A percentile compares a stretch with the other conserved stretches of the same genome.
phyloP scores from a whole-genome alignment of 2,888 invertebrate genomes.

The Polydrusus cervinus region DNA sequence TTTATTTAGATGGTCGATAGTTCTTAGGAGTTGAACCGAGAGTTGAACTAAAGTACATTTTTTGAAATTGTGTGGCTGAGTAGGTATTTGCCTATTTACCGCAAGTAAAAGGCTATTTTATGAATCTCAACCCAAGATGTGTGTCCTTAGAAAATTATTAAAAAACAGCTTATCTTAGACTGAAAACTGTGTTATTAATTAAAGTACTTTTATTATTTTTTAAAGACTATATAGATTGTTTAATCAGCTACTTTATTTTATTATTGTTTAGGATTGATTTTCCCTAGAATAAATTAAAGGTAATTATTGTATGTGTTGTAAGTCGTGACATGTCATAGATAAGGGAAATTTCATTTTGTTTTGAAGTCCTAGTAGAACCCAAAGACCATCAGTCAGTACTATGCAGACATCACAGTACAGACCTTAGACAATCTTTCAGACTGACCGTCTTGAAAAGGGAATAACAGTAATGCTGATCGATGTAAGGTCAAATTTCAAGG shows the following conservation, averaged over 20 bases:
- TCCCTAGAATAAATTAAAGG: constrained; percentile 9
- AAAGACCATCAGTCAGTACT: too few species aligned
- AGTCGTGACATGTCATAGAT: background rate
- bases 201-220: background rate
- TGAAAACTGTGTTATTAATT: constrained; percentile 21
- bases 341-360: constrained; percentile 1
- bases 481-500: too few species aligned
- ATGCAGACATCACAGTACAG: too few species aligned
- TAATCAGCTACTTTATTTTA: background rate
- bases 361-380: background rate
- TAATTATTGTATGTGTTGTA: constrained; percentile 6
- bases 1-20: too few species aligned
- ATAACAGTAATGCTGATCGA: too few species aligned
- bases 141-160: background rate
- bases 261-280: background rate
- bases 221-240: background rate
- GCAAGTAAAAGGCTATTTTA: too few species aligned
- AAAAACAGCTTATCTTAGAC: constrained; percentile 19
- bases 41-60: too few species aligned
- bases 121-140: background rate
- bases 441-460: too few species aligned
- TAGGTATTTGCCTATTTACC: too few species aligned
- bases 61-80: too few species aligned
- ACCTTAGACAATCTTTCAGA: too few species aligned
- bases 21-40: too few species aligned